These are phyloP conservation scores for Sylvietta virens DNA, from an alignment of 2,113 vertebrate species.

Conservation along the genomic window DNA sequence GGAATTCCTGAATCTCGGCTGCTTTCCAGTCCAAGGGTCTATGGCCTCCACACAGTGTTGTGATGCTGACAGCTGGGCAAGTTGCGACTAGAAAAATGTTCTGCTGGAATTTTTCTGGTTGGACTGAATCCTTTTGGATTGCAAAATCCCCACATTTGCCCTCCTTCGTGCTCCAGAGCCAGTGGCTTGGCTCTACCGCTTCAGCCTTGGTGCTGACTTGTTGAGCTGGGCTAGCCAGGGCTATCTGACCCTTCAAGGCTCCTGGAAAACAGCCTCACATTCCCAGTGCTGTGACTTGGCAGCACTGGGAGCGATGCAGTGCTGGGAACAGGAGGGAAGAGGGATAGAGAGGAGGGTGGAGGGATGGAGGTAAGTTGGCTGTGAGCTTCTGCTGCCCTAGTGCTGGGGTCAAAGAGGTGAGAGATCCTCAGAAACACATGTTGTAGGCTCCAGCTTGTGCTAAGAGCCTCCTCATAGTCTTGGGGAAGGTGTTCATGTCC, in stretches of 20 bases:
- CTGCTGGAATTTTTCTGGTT: not conserved
- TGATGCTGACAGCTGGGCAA: not conserved
- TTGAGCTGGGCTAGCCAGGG: rapidly evolving
- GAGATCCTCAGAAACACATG: rapidly evolving
- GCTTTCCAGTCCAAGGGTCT: not conserved
- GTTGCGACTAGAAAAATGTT: not conserved
- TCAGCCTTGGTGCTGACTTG: not conserved
- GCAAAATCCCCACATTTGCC: not conserved
- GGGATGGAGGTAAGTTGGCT: not conserved
- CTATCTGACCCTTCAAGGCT: not conserved
- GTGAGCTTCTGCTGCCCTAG: not conserved
- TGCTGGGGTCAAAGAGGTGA: rapidly evolving
- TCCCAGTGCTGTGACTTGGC: not conserved
- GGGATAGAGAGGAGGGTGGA: not conserved
- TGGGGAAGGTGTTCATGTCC: not conserved
- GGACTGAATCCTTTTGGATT: not conserved
- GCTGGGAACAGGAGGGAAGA: not conserved
- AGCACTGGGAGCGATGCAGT: not conserved
- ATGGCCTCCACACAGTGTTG: rapidly evolving
- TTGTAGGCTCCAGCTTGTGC: not conserved
- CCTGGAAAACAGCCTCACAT: not conserved
- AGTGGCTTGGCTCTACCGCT: not conserved
- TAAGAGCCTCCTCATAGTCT: not conserved
- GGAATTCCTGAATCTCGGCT: rapidly evolving
- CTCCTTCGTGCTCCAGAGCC: not conserved